Percentiles rank a stretch among this genome's conserved stretches.
Conservation (phyloP, 2,797 vertebrate species). For the Gallinago stenura region DNA sequence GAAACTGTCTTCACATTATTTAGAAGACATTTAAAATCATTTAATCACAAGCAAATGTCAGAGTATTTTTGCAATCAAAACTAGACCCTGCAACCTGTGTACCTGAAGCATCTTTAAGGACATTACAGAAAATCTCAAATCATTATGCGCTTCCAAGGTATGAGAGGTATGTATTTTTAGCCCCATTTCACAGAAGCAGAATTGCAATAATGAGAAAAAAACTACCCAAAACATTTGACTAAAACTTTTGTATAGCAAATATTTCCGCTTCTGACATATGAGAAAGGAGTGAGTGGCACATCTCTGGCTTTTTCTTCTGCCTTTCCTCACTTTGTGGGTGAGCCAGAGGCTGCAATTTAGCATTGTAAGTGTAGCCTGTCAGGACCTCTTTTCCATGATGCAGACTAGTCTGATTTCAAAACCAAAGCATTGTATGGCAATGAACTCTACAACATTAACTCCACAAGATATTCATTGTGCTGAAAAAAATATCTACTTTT, state of each 20-base stretch:
- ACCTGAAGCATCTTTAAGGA: not conserved
- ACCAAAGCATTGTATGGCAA: not conserved
- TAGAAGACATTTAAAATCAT: not conserved
- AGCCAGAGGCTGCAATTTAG: not conserved
- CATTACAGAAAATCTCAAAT: not conserved
- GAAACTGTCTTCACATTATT: not conserved
- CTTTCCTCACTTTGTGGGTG: not conserved
- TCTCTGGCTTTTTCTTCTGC: not conserved
- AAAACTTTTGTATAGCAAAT: not conserved
- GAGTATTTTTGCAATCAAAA: conserved; percentile 45
- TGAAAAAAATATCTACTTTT: not conserved
- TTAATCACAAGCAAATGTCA: conserved; percentile 56
- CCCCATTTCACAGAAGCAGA: not conserved
- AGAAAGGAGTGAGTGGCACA: not conserved
- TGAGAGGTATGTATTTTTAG: not conserved
- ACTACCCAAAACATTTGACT: not conserved
- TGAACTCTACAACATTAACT: not conserved
- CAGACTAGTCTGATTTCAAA: not conserved
- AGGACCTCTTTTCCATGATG: not conserved
- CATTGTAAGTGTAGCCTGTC: not conserved
- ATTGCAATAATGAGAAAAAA: not conserved
- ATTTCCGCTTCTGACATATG: not conserved
- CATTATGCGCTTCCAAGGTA: not conserved
- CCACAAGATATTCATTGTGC: not conserved
- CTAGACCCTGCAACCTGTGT: not conserved